Conservation (phyloP, 2,888 invertebrate species). For the Drosophila atroscutellata region DNA sequence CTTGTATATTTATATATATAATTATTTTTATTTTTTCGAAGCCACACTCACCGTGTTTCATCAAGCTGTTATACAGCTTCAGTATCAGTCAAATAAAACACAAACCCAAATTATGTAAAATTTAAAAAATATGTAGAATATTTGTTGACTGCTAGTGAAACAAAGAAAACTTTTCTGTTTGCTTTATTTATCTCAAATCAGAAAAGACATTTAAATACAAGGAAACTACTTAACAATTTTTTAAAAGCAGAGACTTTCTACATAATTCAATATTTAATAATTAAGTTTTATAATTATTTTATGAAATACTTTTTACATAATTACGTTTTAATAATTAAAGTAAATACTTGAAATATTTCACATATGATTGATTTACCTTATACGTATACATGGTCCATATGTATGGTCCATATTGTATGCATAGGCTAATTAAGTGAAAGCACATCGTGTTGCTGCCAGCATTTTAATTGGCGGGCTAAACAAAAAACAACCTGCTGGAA, state of each 20-base stretch:
- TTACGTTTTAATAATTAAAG: background rate
- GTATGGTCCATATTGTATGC: background rate
- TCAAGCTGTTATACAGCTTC: background rate
- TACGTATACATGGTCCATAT: background rate
- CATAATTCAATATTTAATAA: background rate
- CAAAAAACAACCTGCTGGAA: constrained; percentile 76
- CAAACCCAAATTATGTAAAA: background rate
- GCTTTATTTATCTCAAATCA: background rate
- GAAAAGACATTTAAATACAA: background rate
- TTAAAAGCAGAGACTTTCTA: background rate
- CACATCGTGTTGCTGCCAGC: constrained; percentile 33
- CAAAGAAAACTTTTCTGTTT: background rate
- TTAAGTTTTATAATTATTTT: background rate
- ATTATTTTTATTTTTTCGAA: background rate
- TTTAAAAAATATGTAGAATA: background rate
- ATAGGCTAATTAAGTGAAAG: constrained; percentile 28
- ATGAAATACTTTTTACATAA: background rate
- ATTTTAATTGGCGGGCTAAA: constrained; percentile 50
- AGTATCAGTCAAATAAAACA: background rate
- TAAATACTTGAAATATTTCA: background rate
- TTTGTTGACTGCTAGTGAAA: background rate
- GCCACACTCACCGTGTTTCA: background rate
- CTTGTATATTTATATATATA: background rate
- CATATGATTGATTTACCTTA: background rate
- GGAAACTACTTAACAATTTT: background rate